A percentile compares a stretch with the other conserved stretches of the same genome.
These are phyloP conservation scores for Amphipoea lucens DNA, from an alignment of 2,888 invertebrate species.

Conservation along the genomic window DNA sequence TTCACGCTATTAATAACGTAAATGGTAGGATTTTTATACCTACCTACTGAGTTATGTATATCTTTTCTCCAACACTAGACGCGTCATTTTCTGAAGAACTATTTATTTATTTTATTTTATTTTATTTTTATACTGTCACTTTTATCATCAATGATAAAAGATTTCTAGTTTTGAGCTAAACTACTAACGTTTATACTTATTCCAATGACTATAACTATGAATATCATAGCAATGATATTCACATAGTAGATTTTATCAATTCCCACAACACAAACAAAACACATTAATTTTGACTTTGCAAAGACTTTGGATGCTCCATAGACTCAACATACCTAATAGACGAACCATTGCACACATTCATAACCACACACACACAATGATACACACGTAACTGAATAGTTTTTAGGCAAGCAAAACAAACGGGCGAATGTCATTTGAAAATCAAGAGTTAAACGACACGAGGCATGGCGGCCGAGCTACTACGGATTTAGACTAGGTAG, in stretches of 20 bases:
- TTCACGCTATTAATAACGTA: neutral
- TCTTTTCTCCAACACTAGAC: neutral
- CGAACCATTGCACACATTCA: slow-evolving; percentile 4
- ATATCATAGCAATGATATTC: neutral
- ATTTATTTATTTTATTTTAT: neutral
- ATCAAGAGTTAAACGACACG: slow-evolving; percentile 76
- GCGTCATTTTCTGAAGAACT: neutral
- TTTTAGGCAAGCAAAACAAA: slow-evolving; percentile 66
- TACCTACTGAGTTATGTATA: neutral
- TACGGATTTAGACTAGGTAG: slow-evolving; percentile 38
- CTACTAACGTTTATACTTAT: neutral
- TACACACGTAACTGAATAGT: slow-evolving; percentile 55
- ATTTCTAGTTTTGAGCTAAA: neutral
- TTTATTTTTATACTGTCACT: neutral
- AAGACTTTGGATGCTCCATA: slow-evolving; percentile 43
- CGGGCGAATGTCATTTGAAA: slow-evolving; percentile 74
- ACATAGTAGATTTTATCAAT: neutral
- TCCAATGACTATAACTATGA: neutral
- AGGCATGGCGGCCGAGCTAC: slow-evolving; percentile 17
- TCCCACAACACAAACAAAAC: neutral
- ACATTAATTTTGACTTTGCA: slow-evolving; percentile 46
- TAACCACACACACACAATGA: slow-evolving; percentile 16
- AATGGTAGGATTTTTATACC: neutral
- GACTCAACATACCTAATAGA: slow-evolving; percentile 39
- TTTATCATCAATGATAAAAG: neutral